These are phyloP conservation scores for Bombyx huttoni DNA, from an alignment of 2,888 invertebrate genomes.

Conservation along the genomic window DNA sequence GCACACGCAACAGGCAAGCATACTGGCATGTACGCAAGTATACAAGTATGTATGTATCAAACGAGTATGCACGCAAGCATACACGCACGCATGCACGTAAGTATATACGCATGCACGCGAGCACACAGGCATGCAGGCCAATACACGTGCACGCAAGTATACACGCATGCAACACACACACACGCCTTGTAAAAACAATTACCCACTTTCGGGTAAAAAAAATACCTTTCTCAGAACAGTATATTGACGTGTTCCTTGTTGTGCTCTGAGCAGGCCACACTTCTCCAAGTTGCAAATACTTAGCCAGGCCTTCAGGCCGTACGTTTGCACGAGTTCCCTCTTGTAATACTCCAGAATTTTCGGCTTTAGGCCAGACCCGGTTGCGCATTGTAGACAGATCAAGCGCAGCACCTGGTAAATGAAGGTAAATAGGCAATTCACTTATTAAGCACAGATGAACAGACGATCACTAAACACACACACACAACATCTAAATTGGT, in stretches of 20 bases:
- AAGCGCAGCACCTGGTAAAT: slow-evolving; percentile 79
- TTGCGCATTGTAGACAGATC: slow-evolving; percentile 93
- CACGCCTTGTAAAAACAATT: too few relatives aligned
- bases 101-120: too few relatives aligned
- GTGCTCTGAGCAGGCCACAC: slow-evolving; percentile 83
- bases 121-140: too few relatives aligned
- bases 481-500: too few relatives aligned
- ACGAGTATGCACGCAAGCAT: too few relatives aligned
- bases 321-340: slow-evolving; percentile 78
- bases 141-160: neutral
- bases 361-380: slow-evolving; percentile 93
- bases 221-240: slow-evolving; percentile 81
- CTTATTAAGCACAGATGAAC: too few relatives aligned
- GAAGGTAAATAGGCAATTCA: too few relatives aligned
- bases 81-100: neutral
- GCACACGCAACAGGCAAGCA: too few relatives aligned
- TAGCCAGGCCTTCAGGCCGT: slow-evolving; percentile 87
- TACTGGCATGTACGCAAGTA: too few relatives aligned
- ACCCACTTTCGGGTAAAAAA: neutral
- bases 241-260: slow-evolving; percentile 81
- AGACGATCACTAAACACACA: too few relatives aligned
- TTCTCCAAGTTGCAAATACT: slow-evolving; percentile 90
- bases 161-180: too few relatives aligned
- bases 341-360: slow-evolving; percentile 83
- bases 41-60: too few relatives aligned